Evolutionary conservation across 2,797 vertebrate genomes (phyloP).

Genomic region (Buphagus erythrorhynchus): DNA sequence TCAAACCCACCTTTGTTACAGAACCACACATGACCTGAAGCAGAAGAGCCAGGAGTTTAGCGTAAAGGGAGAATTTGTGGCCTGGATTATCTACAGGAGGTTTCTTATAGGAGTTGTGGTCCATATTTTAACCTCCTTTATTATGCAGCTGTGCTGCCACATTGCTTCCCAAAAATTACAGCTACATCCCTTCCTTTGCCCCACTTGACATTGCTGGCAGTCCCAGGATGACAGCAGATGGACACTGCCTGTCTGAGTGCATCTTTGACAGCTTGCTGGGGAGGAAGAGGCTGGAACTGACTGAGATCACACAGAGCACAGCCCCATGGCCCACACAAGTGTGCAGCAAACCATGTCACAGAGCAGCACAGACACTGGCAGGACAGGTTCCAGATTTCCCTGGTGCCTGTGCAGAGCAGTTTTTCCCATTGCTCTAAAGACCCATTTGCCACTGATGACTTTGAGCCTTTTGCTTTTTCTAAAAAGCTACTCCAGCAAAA

Average conservation of each 20-base stretch:
- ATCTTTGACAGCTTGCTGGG: not conserved
- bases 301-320: not conserved
- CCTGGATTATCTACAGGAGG: not conserved
- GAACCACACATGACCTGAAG: not conserved
- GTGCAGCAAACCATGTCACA: rapidly evolving
- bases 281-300: not conserved
- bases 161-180: not conserved
- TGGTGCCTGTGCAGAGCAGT: not conserved
- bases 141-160: not conserved
- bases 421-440: not conserved
- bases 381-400: not conserved
- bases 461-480: not conserved
- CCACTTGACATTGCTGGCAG: not conserved
- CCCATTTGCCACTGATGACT: not conserved
- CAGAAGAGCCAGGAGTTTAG: not conserved
- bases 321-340: rapidly evolving
- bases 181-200: not conserved
- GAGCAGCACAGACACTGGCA: not conserved
- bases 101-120: not conserved
- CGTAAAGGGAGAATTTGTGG: not conserved
- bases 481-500: not conserved
- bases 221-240: not conserved
- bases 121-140: not conserved
- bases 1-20: not conserved
- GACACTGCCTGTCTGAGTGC: not conserved